Percentiles rank a stretch among this genome's conserved stretches.
Conservation (phyloP, 2,888 invertebrate species). For the Drosophila multiciliata region DNA sequence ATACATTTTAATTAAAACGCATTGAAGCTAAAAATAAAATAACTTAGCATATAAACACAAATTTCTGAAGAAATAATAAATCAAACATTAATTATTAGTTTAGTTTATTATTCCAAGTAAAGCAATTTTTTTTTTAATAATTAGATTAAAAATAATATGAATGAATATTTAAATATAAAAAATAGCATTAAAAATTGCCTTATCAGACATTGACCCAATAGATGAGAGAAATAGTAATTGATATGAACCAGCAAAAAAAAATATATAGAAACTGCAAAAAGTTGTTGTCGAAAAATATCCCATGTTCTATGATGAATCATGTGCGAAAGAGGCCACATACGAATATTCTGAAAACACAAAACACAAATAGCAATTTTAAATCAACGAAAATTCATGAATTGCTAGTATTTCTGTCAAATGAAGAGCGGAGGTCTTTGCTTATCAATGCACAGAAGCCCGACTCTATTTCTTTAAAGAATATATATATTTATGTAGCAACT, state of each 20-base stretch:
- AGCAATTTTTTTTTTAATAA: background rate
- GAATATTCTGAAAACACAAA: slow-evolving; percentile 7
- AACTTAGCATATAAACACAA: background rate
- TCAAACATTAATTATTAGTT: background rate
- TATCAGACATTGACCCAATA: slow-evolving; percentile 63
- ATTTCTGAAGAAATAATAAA: background rate
- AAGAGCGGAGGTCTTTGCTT: slow-evolving; percentile 61
- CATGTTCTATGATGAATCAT: slow-evolving; percentile 43
- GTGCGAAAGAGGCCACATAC: slow-evolving; percentile 16
- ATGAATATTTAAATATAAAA: slow-evolving; percentile 24
- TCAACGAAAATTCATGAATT: slow-evolving; percentile 4
- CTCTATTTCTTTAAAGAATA: slow-evolving; percentile 34
- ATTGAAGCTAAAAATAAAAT: slow-evolving; percentile 39
- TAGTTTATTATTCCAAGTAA: background rate
- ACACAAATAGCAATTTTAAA: slow-evolving; percentile 16
- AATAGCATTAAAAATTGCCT: slow-evolving; percentile 28
- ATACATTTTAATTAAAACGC: background rate
- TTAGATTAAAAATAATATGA: background rate
- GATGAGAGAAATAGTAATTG: slow-evolving; percentile 36
- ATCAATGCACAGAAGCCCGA: slow-evolving; percentile 49
- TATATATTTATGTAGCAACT: slow-evolving; percentile 8
- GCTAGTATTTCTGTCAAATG: slow-evolving; percentile 34
- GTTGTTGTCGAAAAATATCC: slow-evolving; percentile 41
- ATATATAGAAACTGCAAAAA: slow-evolving; percentile 34
- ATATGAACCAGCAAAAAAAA: slow-evolving; percentile 42